Conservation (phyloP, 2,113 vertebrate species). For the Hemiscyllium ocellatum region DNA sequence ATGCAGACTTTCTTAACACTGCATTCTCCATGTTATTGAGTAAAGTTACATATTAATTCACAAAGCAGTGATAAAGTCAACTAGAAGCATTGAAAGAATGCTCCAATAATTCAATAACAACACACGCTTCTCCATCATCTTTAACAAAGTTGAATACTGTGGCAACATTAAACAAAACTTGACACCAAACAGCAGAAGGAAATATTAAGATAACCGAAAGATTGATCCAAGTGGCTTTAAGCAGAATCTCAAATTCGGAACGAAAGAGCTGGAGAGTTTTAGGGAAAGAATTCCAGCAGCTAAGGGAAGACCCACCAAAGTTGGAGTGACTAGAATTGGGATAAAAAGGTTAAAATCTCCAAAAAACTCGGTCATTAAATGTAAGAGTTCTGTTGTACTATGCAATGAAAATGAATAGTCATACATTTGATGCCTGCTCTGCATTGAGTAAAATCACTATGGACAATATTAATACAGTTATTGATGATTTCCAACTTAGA, state of each 20-base stretch:
- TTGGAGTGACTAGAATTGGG: background rate
- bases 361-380: background rate
- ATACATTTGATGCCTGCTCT: background rate
- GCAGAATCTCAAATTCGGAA: background rate
- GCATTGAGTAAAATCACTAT: background rate
- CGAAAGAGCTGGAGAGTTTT: background rate
- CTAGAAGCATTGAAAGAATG: background rate
- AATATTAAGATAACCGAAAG: background rate
- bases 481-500: background rate
- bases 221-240: background rate
- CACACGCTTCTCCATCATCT: background rate
- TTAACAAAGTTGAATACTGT: background rate
- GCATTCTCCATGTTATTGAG: background rate
- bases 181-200: background rate
- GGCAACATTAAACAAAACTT: background rate
- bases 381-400: background rate
- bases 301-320: background rate
- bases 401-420: background rate
- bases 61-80: background rate
- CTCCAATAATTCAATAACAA: background rate
- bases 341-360: background rate
- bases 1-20: background rate
- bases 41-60: background rate
- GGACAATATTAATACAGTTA: background rate
- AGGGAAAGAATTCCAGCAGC: background rate